Base-by-base conservation (phyloP, 1,140 invertebrate genomes). In the Drosophila elegans region DNA sequence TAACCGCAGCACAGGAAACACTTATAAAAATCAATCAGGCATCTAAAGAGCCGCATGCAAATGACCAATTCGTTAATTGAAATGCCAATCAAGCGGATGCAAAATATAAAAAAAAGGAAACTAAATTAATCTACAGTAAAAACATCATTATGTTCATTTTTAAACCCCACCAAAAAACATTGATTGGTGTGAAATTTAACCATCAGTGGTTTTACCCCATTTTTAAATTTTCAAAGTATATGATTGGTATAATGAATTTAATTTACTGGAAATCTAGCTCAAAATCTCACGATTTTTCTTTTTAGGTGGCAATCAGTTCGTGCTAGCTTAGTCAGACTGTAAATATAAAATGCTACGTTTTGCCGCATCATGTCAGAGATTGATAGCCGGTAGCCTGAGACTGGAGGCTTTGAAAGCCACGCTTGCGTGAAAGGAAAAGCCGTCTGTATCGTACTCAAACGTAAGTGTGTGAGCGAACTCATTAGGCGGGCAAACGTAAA, bases 401-500 rank as follows among this genome's bases (percentile, higher is more conserved):
- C 36, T 63, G 48, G 71, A 49, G 51, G 56, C 56, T 59, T 59
- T 56, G 46, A 75, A 62, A 64, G 81, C 55, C 41, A 38, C 36
- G 25, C 54, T 82, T 75, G 78, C 82, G 78, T 86, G 82, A 86
- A 85, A 85, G 81, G 56, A 84, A 67, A 77, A 78, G 49, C 41
- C 34, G 52, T 21, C 60, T 25, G 64, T 56, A 38, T 7, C 34
- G 13, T 12, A 42, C 27, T 12, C 29, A 42, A 11, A 21, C 21
- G 27, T 25, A n/a, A 67, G 60, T 77, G 55, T 85, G 77, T 78
- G 55, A 78, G 74, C 69, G 78, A 81, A 78, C 78, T 85, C 83
- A 86, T 88, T 88, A 82, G 79, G 83, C 83, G 78, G 45, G 75
- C 75, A 79, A 82, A 86, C 83, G 79, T 86, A 88, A 88, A 86